Percentiles rank a stretch among this genome's conserved stretches.
Evolutionary conservation across 2,888 invertebrate genomes (phyloP).

Genomic region (Sesia apiformis): DNA sequence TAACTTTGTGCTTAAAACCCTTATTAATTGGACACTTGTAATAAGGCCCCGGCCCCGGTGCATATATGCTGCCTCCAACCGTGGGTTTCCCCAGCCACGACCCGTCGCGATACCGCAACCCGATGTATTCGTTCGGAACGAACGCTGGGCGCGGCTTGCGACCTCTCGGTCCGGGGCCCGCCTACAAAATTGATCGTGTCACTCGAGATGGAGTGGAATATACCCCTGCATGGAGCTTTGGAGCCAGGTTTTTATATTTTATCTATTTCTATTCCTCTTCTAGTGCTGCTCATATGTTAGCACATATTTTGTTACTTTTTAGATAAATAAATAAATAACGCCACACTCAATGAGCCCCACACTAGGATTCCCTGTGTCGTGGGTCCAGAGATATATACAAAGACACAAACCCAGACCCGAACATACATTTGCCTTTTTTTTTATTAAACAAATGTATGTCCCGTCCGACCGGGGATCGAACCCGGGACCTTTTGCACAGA

Average conservation of each 20-base stretch:
- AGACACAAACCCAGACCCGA: no score
- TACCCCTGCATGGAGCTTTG: constrained; percentile 73
- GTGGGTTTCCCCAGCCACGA: constrained; percentile 78
- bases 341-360: no score
- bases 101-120: constrained; percentile 74
- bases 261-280: no score
- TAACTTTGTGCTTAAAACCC: no score
- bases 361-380: no score
- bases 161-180: constrained; percentile 61
- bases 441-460: no score
- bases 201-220: constrained; percentile 48
- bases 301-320: neutral
- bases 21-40: no score
- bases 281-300: neutral
- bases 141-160: constrained; percentile 51
- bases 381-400: no score
- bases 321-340: no score
- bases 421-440: no score
- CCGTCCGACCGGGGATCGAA: no score
- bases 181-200: constrained; percentile 55
- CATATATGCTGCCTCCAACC: constrained; percentile 76
- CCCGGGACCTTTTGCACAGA: no score
- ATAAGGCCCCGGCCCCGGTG: constrained; percentile 80
- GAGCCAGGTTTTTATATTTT: constrained; percentile 24
- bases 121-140: constrained; percentile 77